A percentile compares a stretch with the other conserved stretches of the same genome.
Evolutionary conservation across 2,113 vertebrate species (phyloP).

Genomic region (Hypocryptadius cinnamomeus): DNA sequence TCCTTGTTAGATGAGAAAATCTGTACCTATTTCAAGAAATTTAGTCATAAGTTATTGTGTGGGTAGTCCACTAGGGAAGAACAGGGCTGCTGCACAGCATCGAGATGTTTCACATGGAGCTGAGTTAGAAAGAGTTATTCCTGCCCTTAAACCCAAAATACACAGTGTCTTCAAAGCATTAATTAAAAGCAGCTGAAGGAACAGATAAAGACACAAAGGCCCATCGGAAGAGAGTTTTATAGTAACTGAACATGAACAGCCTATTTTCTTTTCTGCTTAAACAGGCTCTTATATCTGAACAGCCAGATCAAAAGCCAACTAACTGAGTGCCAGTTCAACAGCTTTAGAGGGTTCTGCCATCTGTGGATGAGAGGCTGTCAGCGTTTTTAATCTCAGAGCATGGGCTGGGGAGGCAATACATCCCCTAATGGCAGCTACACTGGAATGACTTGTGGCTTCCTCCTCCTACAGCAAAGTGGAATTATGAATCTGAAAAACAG

Average conservation of each 20-base stretch:
- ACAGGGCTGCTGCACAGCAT: background rate
- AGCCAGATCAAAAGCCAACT: slow-evolving; percentile 42
- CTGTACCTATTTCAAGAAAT: background rate
- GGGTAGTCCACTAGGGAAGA: background rate
- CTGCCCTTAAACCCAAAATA: slow-evolving; percentile 15
- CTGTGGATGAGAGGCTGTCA: slow-evolving; percentile 8
- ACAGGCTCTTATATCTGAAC: slow-evolving; percentile 20
- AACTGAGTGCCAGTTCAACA: slow-evolving; percentile 46
- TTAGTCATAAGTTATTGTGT: background rate
- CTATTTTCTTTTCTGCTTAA: slow-evolving; percentile 16
- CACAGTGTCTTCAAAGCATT: background rate
- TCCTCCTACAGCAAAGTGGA: slow-evolving; percentile 6
- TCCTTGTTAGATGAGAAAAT: slow-evolving; percentile 33
- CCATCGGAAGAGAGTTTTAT: background rate
- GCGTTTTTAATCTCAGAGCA: background rate
- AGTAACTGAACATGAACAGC: slow-evolving; percentile 12
- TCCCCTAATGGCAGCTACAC: background rate
- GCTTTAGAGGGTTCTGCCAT: slow-evolving; percentile 14
- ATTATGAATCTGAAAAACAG: slow-evolving; percentile 19
- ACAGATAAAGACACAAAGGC: slow-evolving; percentile 27
- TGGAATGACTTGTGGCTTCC: slow-evolving; percentile 10
- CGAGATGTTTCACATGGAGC: background rate
- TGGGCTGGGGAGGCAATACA: background rate
- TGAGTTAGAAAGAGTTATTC: background rate
- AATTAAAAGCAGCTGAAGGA: slow-evolving; percentile 48